phyloP scores from a whole-genome alignment of 2,797 vertebrate species.

The Hozukius guyotensis region DNA sequence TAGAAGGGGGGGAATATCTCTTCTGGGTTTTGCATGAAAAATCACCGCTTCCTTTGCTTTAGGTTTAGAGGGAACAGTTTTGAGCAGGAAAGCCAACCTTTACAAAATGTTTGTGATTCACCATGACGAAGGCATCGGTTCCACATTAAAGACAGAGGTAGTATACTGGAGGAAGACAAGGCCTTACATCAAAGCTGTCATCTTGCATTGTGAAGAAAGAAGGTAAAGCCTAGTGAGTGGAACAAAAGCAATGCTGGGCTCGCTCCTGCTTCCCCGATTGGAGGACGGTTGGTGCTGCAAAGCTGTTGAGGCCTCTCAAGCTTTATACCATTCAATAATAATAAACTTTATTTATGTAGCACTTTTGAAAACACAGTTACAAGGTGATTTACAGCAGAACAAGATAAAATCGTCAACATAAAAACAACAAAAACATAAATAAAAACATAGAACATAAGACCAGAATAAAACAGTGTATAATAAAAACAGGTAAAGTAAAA shows the following conservation, averaged over 20 bases:
- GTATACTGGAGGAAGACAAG: conserved; percentile 37
- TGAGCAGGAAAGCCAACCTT: conserved; percentile 25
- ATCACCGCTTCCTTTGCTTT: conserved; percentile 5
- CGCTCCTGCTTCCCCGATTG: not conserved
- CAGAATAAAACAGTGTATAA: not conserved
- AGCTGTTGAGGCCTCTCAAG: conserved; percentile 30
- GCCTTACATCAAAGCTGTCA: conserved; percentile 58
- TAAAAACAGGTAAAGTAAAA: not conserved
- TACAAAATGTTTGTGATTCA: conserved; percentile 49
- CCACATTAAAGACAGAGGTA: conserved; percentile 50
- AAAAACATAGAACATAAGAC: not conserved
- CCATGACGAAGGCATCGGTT: conserved; percentile 56
- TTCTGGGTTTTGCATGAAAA: conserved; percentile 41
- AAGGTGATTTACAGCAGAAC: not conserved
- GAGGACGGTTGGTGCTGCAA: conserved; percentile 6
- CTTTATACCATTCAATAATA: conserved; percentile 38
- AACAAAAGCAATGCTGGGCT: conserved; percentile 41
- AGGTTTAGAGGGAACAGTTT: conserved; percentile 28
- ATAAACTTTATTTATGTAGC: not conserved
- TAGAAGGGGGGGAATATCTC: conserved; percentile 1
- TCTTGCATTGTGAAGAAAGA: conserved; percentile 53
- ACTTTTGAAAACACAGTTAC: not conserved
- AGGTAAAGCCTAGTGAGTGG: conserved; percentile 42
- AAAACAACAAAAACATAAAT: not conserved
- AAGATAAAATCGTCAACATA: not conserved